These are phyloP conservation scores for Gymnocypris eckloni DNA, from an alignment of 2,797 vertebrate genomes.

Conservation along the genomic window DNA sequence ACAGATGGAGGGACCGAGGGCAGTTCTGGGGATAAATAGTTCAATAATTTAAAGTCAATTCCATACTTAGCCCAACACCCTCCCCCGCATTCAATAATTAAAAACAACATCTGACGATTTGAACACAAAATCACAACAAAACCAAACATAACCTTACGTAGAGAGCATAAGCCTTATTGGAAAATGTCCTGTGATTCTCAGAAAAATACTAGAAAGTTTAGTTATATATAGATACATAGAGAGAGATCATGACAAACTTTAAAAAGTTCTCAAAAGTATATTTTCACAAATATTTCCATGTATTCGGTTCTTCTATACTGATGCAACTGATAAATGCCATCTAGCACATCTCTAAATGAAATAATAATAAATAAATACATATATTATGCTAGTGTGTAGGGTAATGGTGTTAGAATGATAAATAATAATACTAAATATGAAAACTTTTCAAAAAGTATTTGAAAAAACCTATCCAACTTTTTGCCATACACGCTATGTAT, in stretches of 20 bases:
- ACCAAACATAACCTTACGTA: conserved; percentile 54
- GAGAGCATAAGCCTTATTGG: conserved; percentile 60
- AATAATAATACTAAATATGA: not conserved
- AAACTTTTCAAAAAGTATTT: not conserved
- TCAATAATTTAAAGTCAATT: conserved; percentile 76
- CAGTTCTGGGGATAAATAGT: conserved; percentile 67
- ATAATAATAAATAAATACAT: not conserved
- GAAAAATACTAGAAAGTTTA: conserved; percentile 58
- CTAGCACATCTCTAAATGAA: not conserved
- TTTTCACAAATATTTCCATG: not conserved
- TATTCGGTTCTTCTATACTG: not conserved
- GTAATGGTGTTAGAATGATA: not conserved
- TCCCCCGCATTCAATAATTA: conserved; percentile 74
- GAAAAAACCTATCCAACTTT: too few relatives aligned
- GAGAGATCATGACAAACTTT: conserved; percentile 22
- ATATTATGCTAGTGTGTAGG: not conserved
- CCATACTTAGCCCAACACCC: conserved; percentile 54
- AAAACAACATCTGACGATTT: conserved; percentile 70
- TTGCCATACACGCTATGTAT: too few relatives aligned
- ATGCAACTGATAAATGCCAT: not conserved
- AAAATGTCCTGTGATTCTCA: conserved; percentile 65
- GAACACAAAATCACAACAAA: conserved; percentile 52
- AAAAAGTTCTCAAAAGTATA: not conserved
- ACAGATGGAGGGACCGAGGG: conserved; percentile 65
- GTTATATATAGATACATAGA: conserved; percentile 44